These are phyloP conservation scores for Beroe ovata DNA, from an alignment of 37 sponge, comb jelly and placozoan species.

Conservation along the genomic window DNA sequence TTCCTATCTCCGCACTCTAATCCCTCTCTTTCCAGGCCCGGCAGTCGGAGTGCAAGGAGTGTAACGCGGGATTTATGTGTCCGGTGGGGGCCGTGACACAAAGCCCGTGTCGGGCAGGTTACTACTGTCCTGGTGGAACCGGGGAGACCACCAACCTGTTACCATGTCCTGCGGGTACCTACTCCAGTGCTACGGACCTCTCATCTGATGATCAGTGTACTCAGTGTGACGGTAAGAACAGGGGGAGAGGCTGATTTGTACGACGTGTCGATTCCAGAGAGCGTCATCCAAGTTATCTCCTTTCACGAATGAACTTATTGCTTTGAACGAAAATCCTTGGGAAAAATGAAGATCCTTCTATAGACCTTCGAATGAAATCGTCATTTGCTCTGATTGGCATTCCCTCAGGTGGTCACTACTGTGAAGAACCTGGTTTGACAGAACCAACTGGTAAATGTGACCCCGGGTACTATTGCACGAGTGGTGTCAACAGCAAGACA, in stretches of 20 bases:
- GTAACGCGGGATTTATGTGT: conserved; percentile 36
- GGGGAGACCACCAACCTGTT: conserved; percentile 10
- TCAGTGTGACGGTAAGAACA: conserved; percentile 61
- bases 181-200: conserved; percentile 43
- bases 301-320: too few species aligned
- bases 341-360: too few species aligned
- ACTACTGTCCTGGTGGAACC: conserved; percentile 65
- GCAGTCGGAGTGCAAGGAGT: conserved; percentile 21
- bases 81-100: conserved; percentile 12
- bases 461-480: conserved; percentile 68
- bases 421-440: conserved; percentile 49
- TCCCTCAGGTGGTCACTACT: conserved; percentile 56
- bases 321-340: too few species aligned
- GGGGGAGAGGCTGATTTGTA: too few species aligned
- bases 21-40: too few species aligned
- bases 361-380: too few species aligned
- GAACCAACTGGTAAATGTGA: conserved; percentile 54
- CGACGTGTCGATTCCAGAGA: too few species aligned
- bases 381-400: too few species aligned
- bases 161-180: conserved; percentile 69
- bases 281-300: too few species aligned
- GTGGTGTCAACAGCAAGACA: conserved; percentile 35
- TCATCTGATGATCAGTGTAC: conserved; percentile 43
- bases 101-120: conserved; percentile 50
- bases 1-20: too few species aligned